Conservation (phyloP, 1,140 invertebrate species). For the Bemisia tabaci region DNA sequence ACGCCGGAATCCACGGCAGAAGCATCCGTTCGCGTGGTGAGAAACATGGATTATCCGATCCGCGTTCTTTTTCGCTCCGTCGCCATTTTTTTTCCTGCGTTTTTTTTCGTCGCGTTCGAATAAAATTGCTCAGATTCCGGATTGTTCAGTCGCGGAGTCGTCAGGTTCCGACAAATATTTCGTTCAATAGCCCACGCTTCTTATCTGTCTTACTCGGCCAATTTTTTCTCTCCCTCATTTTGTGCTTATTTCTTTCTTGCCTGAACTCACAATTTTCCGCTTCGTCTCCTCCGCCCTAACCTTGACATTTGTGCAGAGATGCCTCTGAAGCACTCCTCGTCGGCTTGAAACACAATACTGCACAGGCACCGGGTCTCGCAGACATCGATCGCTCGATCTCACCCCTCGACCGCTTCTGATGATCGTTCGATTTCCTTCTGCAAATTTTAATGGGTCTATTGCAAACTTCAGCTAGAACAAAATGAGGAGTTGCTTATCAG, state of each 20-base stretch:
- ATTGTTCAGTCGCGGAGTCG: background rate
- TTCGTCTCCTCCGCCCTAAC: background rate
- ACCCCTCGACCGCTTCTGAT: too few relatives aligned
- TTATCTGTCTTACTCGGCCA: background rate
- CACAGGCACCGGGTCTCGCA: too few relatives aligned
- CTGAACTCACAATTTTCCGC: background rate
- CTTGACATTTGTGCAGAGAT: background rate
- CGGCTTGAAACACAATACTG: background rate
- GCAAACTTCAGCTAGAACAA: too few relatives aligned
- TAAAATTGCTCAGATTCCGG: background rate
- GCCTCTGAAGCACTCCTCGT: background rate
- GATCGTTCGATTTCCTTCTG: too few relatives aligned
- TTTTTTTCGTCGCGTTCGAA: background rate
- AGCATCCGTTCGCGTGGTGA: background rate
- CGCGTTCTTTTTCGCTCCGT: background rate
- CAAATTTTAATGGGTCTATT: too few relatives aligned
- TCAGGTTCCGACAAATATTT: background rate
- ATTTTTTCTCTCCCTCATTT: background rate
- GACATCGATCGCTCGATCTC: too few relatives aligned
- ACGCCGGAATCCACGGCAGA: too few relatives aligned
- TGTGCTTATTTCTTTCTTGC: background rate
- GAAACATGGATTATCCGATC: background rate
- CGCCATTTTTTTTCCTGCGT: background rate
- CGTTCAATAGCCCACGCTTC: background rate
- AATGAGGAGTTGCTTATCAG: too few relatives aligned